Base-by-base conservation (phyloP, 1,140 invertebrate genomes). In the Chrysopa pallens region DNA sequence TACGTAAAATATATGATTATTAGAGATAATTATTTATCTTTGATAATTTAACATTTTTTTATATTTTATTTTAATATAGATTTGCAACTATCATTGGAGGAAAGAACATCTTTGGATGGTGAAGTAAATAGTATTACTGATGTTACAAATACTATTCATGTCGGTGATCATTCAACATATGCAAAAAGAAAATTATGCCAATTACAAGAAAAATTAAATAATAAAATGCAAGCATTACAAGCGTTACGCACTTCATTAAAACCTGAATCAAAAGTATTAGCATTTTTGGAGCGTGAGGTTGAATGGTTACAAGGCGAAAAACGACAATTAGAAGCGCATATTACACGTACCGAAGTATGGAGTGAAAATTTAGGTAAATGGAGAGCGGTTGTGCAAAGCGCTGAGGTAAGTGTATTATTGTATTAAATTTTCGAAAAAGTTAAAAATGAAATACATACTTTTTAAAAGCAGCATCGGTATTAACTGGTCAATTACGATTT, bases 311-410 rank as follows among this genome's bases (percentile, higher is more conserved):
- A 81, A 41, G 73, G 73, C 3, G 85, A 90, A 51, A 79, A 80
- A 54, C 61, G 78, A 42, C 72, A 83, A 45, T 56, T 90, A 9
- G 84, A 90, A 57, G 78, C 78, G 1, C 86, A 91, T 63, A 68
- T 91, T 28, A 72, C 76, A n/a, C 70, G 86, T 31, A 90, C 86
- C 0, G 83, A 89, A 63, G 74, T 78, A 38, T 93, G 88, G 88
- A 82, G 79, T 3, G 82, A 89, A 49, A 83, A 91, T 59, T 66
- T 90, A 42, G 86, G 87, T 14, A 70, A 72, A 44, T 93, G 87
- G 88, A 72, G 76, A 47, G 84, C 84, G 6, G 72, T 76, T 38
- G 78, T 91, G 6, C 78, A 87, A 56, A 82, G 74, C 51, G 80
- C 81, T 9, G 80, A 87, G 64, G 80, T 86, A 61, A 35, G 42